Base-by-base conservation (phyloP, 92 coral and sea anemone genomes). In the Parazoanthus atlanticus region DNA sequence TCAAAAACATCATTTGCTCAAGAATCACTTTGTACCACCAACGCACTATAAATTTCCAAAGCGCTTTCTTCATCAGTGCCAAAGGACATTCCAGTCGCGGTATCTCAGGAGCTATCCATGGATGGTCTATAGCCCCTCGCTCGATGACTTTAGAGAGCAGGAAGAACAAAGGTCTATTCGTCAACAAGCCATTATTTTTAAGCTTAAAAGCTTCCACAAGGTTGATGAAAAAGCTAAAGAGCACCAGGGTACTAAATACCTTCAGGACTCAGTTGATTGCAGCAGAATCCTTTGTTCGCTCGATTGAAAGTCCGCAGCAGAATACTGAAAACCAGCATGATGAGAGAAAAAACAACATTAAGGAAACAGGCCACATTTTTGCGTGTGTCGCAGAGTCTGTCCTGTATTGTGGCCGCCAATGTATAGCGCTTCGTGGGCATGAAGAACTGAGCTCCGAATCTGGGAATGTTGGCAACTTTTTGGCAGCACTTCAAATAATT, bases 341-440 rank as follows among this genome's bases (percentile, higher is more conserved):
- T 61, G 72, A 81, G 38, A 81, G 5, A 40, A 33, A 31, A 73
- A 81, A 81, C 61, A 81, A 81, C 69, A 54, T 81, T 81, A 54
- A 31, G 61, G 21, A 73, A 54, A 81, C 56, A 40, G 25, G 85
- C 74, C 72, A 81, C 85, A 81, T 81, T 61, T 41, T 81, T n/a
- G 46, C 40, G 46, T 81, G 85, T 81, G 85, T 81, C 46, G 52
- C 84, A 40, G 84, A 79, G 64, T 69, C 84, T 33, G 21, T 79
- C 65, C 84, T 46, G 30, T 79, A 56, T 56, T 56, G 65, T 56
- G 65, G 65, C 25, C 65, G 65, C 21, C 65, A 56, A 31, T 66
- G 85, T 40, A 81, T 81, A 36, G 72, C 72, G 46, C 72, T 81
- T 67, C 85, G 85, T 81, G 85, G 73, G 46, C 61, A 81, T 81